Percentiles rank a stretch among this genome's conserved stretches.
phyloP scores from a whole-genome alignment of 1,140 invertebrate genomes.

The Tigriopus japonicus region DNA sequence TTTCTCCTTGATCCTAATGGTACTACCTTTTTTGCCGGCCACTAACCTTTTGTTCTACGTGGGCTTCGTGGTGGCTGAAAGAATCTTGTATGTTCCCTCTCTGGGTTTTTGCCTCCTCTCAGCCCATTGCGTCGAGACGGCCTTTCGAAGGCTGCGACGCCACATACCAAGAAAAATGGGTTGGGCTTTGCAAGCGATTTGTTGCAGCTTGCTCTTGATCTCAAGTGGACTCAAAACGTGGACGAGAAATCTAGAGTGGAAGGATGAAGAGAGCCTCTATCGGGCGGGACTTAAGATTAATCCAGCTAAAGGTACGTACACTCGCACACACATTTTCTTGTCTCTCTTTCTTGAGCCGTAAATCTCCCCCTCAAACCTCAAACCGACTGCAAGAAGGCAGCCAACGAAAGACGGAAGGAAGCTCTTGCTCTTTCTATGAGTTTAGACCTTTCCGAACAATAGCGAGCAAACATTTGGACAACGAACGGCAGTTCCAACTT shows the following conservation, averaged over 20 bases:
- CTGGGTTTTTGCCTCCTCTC: slow-evolving; percentile 80
- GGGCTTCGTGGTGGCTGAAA: slow-evolving; percentile 20
- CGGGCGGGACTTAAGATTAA: slow-evolving; percentile 73
- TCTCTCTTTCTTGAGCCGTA: too few relatives aligned
- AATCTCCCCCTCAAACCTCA: too few relatives aligned
- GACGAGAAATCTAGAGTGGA: slow-evolving; percentile 69
- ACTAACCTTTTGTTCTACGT: slow-evolving; percentile 20
- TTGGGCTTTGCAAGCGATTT: slow-evolving; percentile 22
- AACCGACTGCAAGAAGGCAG: too few relatives aligned
- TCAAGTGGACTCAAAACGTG: slow-evolving; percentile 48
- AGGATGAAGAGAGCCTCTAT: slow-evolving; percentile 78
- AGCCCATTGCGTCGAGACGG: slow-evolving; percentile 31
- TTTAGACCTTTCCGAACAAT: too few relatives aligned
- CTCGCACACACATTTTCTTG: too few relatives aligned
- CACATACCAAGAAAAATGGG: slow-evolving; percentile 29
- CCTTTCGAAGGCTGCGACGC: not conserved
- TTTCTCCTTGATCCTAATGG: slow-evolving; percentile 19
- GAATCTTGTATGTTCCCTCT: slow-evolving; percentile 31
- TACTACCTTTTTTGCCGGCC: slow-evolving; percentile 19
- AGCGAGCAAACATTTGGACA: too few relatives aligned
- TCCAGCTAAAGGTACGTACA: slow-evolving; percentile 78
- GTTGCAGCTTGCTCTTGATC: slow-evolving; percentile 21
- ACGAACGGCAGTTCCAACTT: too few relatives aligned
- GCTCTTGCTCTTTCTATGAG: too few relatives aligned
- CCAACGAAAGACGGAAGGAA: too few relatives aligned